Evolutionary conservation across 2,888 invertebrate genomes (phyloP).

Genomic region (Drosophila atroscutellata): DNA sequence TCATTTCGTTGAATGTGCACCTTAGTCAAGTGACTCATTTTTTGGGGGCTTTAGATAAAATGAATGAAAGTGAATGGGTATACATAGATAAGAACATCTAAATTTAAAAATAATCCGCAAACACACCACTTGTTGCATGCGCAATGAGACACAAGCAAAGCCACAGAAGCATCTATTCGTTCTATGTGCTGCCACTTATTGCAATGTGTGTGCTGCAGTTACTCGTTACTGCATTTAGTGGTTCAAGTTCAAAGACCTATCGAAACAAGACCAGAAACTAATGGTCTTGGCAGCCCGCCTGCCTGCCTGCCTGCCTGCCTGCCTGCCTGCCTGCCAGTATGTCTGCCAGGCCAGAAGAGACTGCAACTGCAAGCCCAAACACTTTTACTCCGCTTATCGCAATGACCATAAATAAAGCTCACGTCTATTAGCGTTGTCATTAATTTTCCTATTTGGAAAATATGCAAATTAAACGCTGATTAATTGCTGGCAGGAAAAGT

Average conservation of each 20-base stretch:
- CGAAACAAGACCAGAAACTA: conserved; percentile 26
- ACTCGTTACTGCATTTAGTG: conserved; percentile 7
- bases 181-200: background rate
- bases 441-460: conserved; percentile 60
- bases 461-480: conserved; percentile 72
- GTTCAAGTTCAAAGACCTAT: conserved; percentile 54
- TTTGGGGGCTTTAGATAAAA: background rate
- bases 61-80: background rate
- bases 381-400: conserved; percentile 74
- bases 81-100: background rate
- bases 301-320: background rate
- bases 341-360: background rate
- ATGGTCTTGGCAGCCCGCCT: conserved; percentile 12
- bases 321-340: conserved; percentile 4
- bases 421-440: conserved; percentile 58
- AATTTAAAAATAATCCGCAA: background rate
- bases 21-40: background rate
- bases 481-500: conserved; percentile 56
- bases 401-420: conserved; percentile 68
- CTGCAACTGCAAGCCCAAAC: conserved; percentile 35
- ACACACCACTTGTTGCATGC: background rate
- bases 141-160: background rate
- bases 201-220: conserved; percentile 10
- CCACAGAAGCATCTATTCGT: background rate
- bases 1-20: background rate